These are phyloP conservation scores for Nymphalis c-album DNA, from an alignment of 2,888 invertebrate genomes.

Conservation along the genomic window DNA sequence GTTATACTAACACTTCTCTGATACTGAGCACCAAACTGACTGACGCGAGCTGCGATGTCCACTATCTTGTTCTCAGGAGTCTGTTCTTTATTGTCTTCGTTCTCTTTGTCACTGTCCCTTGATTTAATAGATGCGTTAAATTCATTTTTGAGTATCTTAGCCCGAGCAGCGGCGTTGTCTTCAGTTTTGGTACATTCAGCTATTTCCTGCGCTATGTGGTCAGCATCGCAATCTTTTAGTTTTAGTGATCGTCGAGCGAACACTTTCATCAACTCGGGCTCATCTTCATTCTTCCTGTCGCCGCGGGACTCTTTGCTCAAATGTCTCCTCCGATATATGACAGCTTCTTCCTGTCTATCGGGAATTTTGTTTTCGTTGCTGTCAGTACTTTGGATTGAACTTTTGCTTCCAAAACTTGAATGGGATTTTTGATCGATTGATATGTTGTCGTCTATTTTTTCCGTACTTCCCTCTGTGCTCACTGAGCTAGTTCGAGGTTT, in stretches of 20 bases:
- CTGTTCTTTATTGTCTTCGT: slow-evolving; percentile 72
- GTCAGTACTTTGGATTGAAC: slow-evolving; percentile 74
- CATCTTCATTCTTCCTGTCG: slow-evolving; percentile 82
- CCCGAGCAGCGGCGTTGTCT: slow-evolving; percentile 55
- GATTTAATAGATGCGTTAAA: slow-evolving; percentile 81
- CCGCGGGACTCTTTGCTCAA: slow-evolving; percentile 66
- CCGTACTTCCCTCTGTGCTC: slow-evolving; percentile 71
- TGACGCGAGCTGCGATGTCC: slow-evolving; percentile 70
- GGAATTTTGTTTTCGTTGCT: slow-evolving; percentile 69
- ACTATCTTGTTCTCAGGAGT: slow-evolving; percentile 67
- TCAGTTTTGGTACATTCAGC: slow-evolving; percentile 68
- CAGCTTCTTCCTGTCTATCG: slow-evolving; percentile 72
- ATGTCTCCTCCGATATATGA: slow-evolving; percentile 82
- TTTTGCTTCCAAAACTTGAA: slow-evolving; percentile 76
- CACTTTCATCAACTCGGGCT: slow-evolving; percentile 90
- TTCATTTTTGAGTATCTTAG: slow-evolving; percentile 69
- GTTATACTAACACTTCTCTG: slow-evolving; percentile 73
- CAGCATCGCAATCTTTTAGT: slow-evolving; percentile 86
- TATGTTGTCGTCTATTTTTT: slow-evolving; percentile 73
- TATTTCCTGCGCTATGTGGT: slow-evolving; percentile 81
- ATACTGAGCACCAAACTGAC: slow-evolving; percentile 72
- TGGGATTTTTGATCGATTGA: slow-evolving; percentile 74
- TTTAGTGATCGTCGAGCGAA: slow-evolving; percentile 90
- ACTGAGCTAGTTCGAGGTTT: slow-evolving; percentile 67
- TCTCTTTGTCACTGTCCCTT: slow-evolving; percentile 88